Base-by-base conservation (phyloP, 1,140 invertebrate species). In the Acromyrmex charruanus region DNA sequence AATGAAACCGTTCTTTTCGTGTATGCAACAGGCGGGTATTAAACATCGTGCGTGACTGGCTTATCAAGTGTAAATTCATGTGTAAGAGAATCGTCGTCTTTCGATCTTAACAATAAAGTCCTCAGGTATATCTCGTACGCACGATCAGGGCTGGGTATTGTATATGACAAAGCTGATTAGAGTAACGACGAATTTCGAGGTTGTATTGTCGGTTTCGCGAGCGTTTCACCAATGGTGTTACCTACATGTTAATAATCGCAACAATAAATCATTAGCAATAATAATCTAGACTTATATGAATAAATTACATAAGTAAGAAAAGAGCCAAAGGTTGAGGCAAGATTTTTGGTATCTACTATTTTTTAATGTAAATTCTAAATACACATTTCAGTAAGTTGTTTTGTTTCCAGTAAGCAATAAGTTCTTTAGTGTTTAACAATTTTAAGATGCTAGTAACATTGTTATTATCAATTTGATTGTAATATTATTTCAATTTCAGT, bases 241-340 rank as follows among this genome's bases (percentile, higher is more conserved):
- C 77, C 69, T 55, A 39, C 35, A 39, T 51, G 49, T 86, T 88
- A 86, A 80, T 81, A 80, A 86, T 88, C 53, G 51, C 66, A 51
- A 79, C 28, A 77, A 53, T 25, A 53, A 58, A 44, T 2, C 39
- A 0, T 44, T 12, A 44, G 39, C 39, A 44, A 44, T 44, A 44
- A 44, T 44, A 44, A 44, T 44, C 9, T 44, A 44, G 7, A 44
- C 39, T 44, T 44, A 44, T 0, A 44, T 44, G 39, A 44, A 44
- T 44, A 44, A 12, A 12, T 44, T 2, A 44, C 10, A 44, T 44
- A 44, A 44, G 39, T 44, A 44, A 44, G 39, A 44, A 44, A 44
- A 44, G 9, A 2, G 0, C 39, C 39, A 44, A 44, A 44, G 39
- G 2, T 44, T 44, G 39, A 10, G 9, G 7, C 9, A 1, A 44